Percentiles rank a stretch among this genome's conserved stretches.
These are phyloP conservation scores for Drosophila lacertosa DNA, from an alignment of 1,140 invertebrate species.

Conservation along the genomic window DNA sequence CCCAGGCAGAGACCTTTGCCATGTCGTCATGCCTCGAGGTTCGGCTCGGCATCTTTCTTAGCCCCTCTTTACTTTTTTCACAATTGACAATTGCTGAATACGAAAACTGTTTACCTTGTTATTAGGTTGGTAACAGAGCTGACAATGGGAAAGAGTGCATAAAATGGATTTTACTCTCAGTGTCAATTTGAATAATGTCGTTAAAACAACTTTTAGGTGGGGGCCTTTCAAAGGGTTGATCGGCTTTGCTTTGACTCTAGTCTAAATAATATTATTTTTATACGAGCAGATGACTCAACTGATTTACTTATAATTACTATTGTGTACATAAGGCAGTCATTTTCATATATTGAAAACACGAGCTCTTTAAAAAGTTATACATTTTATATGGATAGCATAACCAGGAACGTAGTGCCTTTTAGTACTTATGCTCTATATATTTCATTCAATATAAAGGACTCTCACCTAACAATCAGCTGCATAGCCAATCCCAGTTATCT, in stretches of 20 bases:
- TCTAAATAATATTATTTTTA: too few species aligned
- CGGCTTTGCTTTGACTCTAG: too few species aligned
- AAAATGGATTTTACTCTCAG: background rate
- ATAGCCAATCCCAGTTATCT: slow-evolving; percentile 47
- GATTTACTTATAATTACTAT: too few species aligned
- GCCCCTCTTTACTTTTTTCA: background rate
- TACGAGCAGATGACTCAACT: too few species aligned
- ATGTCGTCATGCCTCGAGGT: slow-evolving; percentile 1
- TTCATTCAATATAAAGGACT: background rate
- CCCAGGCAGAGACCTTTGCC: slow-evolving; percentile 12
- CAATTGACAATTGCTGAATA: slow-evolving; percentile 36
- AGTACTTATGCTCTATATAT: background rate
- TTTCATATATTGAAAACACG: too few species aligned
- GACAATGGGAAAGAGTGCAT: background rate
- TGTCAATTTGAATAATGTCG: background rate
- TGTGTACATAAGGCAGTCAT: too few species aligned
- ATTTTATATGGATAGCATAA: too few species aligned
- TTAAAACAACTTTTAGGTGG: too few species aligned
- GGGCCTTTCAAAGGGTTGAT: too few species aligned
- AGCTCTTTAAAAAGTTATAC: too few species aligned
- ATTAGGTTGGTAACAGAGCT: slow-evolving; percentile 40
- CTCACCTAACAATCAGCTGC: slow-evolving; percentile 35
- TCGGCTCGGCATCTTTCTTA: background rate
- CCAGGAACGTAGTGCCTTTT: too few species aligned
- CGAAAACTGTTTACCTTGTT: slow-evolving; percentile 44